Evolutionary conservation across 2,888 invertebrate species (phyloP), one percentile per base, ranked within the genome.

Genomic region (Ophion ventricosus): DNA sequence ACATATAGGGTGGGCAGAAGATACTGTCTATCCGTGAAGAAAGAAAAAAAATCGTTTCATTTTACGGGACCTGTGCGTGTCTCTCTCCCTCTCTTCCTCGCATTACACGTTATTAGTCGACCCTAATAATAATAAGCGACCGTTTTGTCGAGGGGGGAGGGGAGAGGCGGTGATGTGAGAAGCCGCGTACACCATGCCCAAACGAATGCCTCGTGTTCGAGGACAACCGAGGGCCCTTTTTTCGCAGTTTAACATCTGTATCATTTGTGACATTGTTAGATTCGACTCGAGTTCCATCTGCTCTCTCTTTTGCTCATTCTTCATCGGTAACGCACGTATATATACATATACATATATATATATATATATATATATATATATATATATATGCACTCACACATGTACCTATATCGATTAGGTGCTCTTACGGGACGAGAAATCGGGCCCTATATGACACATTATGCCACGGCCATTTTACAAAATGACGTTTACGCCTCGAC

Each of bases 61-160:
- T 35, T 35, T 35, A 35, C 35, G 35, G 35, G 35, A 35, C 35
- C 35, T 35, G 35, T 35, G 10, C 69, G 14, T 25, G 35, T 35
- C 29, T 56, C 63, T 57, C 59, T 66, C 75, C 83, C 86, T 83
- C 85, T 82, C 82, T 75, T 59, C 87, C 86, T 79, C 87, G 86
- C 87, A 92, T 93, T 91, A 91, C 90, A 88, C 87, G 89, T 90
- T 91, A 92, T 92, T 92, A 92, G 91, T 86, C 89, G 91, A 88
- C 89, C 91, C 90, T 90, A 91, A 91, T 91, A 89, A 90, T 90
- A 89, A 90, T 87, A 86, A 88, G 86, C 86, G 84, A 84, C 74
- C 85, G 85, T 87, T 87, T 87, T 87, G 73, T 66, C 57, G 40
- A 64, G 81, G 57, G 75, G 81, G 49, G 54, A 49, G 57, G 49